These are phyloP conservation scores for Mustela nigripes DNA, from an alignment of 2,113 vertebrate species.

Conservation along the genomic window DNA sequence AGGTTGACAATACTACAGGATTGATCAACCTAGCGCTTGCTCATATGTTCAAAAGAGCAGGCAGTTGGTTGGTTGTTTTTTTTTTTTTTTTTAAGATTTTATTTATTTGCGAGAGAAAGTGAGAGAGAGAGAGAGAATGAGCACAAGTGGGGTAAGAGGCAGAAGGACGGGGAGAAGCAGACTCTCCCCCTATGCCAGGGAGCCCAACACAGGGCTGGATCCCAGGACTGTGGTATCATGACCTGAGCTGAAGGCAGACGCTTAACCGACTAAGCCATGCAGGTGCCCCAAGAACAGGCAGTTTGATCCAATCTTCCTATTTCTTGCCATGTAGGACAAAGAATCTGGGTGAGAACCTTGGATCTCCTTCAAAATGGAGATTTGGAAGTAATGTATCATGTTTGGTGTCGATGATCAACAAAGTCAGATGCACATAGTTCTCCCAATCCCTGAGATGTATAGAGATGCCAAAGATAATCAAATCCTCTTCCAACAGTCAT, in stretches of 20 bases:
- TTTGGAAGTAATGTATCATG: neutral
- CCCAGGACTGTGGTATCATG: too few species aligned
- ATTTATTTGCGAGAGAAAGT: too few species aligned
- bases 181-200: too few species aligned
- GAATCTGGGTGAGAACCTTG: neutral
- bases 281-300: too few species aligned
- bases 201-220: too few species aligned
- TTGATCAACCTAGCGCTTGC: neutral
- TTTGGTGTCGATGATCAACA: neutral
- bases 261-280: too few species aligned
- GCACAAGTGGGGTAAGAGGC: too few species aligned
- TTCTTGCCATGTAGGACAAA: neutral
- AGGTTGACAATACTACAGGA: neutral
- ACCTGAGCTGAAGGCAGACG: too few species aligned
- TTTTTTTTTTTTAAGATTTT: too few species aligned
- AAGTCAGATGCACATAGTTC: neutral
- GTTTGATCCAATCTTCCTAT: neutral
- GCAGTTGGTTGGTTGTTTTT: neutral
- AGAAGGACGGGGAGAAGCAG: too few species aligned
- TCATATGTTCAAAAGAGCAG: conserved; percentile 28
- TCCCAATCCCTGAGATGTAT: neutral
- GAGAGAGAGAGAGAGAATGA: too few species aligned
- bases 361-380: neutral
- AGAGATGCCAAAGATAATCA: neutral
- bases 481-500: neutral